Conservation (phyloP, 2,797 vertebrate species). For the Microhierax caerulescens region DNA sequence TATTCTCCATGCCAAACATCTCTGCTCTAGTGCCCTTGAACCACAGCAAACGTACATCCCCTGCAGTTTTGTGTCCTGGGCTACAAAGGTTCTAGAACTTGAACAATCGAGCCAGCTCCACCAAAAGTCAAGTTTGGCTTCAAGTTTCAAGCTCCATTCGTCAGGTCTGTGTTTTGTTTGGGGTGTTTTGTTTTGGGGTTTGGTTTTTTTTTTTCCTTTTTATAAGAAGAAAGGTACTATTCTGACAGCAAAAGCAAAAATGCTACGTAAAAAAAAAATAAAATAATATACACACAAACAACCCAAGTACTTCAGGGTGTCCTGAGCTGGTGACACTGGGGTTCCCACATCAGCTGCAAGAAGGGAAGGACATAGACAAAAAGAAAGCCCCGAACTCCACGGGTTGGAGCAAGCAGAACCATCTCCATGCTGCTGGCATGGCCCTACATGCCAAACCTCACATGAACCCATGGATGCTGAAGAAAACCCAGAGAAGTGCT, state of each 20-base stretch:
- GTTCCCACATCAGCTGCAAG: background rate
- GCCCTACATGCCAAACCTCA: background rate
- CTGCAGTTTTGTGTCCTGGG: background rate
- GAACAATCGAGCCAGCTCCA: rapidly evolving
- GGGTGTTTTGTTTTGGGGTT: too few relatives aligned
- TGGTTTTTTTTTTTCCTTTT: background rate
- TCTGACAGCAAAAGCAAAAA: background rate
- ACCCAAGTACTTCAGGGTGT: background rate
- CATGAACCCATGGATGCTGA: rapidly evolving
- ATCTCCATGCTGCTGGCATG: rapidly evolving
- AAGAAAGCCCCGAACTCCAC: background rate
- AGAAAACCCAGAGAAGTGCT: background rate
- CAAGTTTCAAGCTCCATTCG: background rate
- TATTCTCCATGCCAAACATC: background rate
- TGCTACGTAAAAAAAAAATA: background rate
- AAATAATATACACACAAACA: background rate
- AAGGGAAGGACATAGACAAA: background rate
- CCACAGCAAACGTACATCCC: background rate
- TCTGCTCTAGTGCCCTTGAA: background rate
- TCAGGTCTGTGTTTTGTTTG: too few relatives aligned
- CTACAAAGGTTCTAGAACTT: background rate
- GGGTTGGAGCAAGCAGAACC: background rate
- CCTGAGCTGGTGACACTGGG: rapidly evolving
- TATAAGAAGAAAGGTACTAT: background rate
- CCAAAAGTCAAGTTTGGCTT: background rate